Evolutionary conservation across 2,797 vertebrate genomes (phyloP), one percentile per base, ranked within the genome.

Genomic region (Ptychadena robeensis): DNA sequence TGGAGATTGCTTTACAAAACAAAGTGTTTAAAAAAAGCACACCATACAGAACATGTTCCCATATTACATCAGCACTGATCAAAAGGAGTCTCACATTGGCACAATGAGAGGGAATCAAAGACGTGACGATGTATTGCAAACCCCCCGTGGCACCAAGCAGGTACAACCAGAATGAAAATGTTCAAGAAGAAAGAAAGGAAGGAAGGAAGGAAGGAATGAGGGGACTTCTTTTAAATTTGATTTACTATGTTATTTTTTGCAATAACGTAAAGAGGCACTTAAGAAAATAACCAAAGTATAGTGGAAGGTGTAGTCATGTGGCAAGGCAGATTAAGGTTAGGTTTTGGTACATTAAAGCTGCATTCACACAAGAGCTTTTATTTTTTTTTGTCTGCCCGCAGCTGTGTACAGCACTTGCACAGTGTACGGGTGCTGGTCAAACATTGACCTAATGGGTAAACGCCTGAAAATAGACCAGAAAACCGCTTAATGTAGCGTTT

Each of bases 1-100:
- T 87, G 79, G 78, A 73, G 87, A 86, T 87, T 32, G 31, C 86
- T 64, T 92, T 92, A 93, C 93, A 93, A 91, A 92, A 91, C 92
- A 94, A 91, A 89, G 90, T 90, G 2, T 40, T 59, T 59, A 85
- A 78, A 83, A 94, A 94, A 93, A 91, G 92, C 91, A 93, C 88
- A 93, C 87, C 90, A 89, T 90, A 91, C 88, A 93, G 87, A 91
- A 89, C 89, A 90, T 88, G 91, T 88, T 90, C 90, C 89, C 91
- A 93, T 90, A 89, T 89, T 92, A 91, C 87, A 93, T 91, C 91
- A 93, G 94, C 93, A 94, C 93, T 92, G 88, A 89, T 91, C 93
- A 91, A 92, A 91, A 90, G 90, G 87, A 88, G 88, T 89, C 73
- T 34, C 0, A 92, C 88, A 92, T 92, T 94, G 93, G 93, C 93